phyloP scores from a whole-genome alignment of 2,888 invertebrate species.

The Helleia helle region DNA sequence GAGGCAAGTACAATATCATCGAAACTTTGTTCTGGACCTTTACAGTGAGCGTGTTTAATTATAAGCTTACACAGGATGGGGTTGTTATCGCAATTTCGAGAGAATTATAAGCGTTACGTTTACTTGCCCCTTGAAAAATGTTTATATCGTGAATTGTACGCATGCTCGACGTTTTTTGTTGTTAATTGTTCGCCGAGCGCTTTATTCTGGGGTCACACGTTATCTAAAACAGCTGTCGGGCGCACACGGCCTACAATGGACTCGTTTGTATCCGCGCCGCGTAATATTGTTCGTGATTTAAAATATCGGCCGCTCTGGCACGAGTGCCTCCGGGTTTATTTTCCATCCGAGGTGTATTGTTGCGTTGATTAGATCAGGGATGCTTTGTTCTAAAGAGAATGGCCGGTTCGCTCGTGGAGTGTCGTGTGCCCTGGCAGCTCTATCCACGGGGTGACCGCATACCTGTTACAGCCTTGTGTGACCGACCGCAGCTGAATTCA shows the following conservation, averaged over 20 bases:
- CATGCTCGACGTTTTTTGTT: conserved; percentile 34
- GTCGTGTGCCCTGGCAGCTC: conserved; percentile 46
- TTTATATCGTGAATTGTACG: conserved; percentile 1
- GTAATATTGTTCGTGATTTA: conserved; percentile 69
- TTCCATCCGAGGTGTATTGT: conserved; percentile 62
- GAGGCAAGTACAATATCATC: not conserved
- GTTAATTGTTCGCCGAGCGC: conserved; percentile 45
- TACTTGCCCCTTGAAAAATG: not conserved
- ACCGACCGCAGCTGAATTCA: conserved; percentile 30
- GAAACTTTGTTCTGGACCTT: not conserved
- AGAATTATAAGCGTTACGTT: conserved; percentile 1
- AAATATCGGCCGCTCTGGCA: conserved; percentile 55
- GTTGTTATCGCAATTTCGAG: not conserved
- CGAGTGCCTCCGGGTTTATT: conserved; percentile 45
- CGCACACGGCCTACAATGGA: conserved; percentile 58
- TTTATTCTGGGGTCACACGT: conserved; percentile 64
- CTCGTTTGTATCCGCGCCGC: conserved; percentile 56
- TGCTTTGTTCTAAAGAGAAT: conserved; percentile 59
- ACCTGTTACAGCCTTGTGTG: conserved; percentile 25
- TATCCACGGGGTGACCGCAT: conserved; percentile 34
- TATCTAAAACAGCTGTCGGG: conserved; percentile 68
- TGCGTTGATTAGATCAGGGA: conserved; percentile 67
- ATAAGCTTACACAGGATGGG: not conserved
- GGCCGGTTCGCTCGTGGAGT: conserved; percentile 39
- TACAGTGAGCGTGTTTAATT: not conserved